Conservation (phyloP, 2,797 vertebrate species). For the Naso thynnoides region DNA sequence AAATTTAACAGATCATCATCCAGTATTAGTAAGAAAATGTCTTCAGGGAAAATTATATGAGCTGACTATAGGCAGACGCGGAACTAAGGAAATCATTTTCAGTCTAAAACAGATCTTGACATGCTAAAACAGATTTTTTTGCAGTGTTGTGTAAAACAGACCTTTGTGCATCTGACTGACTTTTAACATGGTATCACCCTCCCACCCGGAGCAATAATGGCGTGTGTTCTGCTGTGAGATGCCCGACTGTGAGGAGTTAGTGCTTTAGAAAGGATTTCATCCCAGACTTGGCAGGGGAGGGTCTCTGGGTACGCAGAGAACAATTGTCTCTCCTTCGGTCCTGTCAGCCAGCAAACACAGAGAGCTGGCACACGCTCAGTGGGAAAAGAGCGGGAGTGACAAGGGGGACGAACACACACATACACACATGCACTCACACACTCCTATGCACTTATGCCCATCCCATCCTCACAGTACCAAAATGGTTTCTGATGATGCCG, state of each 20-base stretch:
- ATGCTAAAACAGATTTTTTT: slow-evolving; percentile 24
- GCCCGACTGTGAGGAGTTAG: slow-evolving; percentile 77
- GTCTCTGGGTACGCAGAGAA: slow-evolving; percentile 79
- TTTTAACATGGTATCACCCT: slow-evolving; percentile 64
- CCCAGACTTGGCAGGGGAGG: slow-evolving; percentile 80
- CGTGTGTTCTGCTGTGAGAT: slow-evolving; percentile 69
- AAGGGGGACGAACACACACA: slow-evolving; percentile 59
- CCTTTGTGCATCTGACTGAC: slow-evolving; percentile 63
- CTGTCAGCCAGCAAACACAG: slow-evolving; percentile 83
- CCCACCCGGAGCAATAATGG: slow-evolving; percentile 65
- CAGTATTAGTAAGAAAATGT: neutral
- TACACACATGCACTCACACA: slow-evolving; percentile 43
- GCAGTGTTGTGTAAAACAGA: slow-evolving; percentile 56
- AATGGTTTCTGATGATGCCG: slow-evolving; percentile 67
- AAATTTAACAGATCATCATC: neutral
- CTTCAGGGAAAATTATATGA: too few relatives aligned
- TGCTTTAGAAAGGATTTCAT: slow-evolving; percentile 76
- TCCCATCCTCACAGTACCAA: slow-evolving; percentile 57
- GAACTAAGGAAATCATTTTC: too few relatives aligned
- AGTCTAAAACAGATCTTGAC: neutral
- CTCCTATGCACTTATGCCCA: slow-evolving; percentile 40
- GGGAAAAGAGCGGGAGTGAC: slow-evolving; percentile 76
- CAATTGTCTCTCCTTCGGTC: slow-evolving; percentile 77
- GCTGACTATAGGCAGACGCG: too few relatives aligned
- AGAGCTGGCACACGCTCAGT: slow-evolving; percentile 78